Evolutionary conservation across 2,113 vertebrate species (phyloP).

Genomic region (Macroglossus sobrinus): DNA sequence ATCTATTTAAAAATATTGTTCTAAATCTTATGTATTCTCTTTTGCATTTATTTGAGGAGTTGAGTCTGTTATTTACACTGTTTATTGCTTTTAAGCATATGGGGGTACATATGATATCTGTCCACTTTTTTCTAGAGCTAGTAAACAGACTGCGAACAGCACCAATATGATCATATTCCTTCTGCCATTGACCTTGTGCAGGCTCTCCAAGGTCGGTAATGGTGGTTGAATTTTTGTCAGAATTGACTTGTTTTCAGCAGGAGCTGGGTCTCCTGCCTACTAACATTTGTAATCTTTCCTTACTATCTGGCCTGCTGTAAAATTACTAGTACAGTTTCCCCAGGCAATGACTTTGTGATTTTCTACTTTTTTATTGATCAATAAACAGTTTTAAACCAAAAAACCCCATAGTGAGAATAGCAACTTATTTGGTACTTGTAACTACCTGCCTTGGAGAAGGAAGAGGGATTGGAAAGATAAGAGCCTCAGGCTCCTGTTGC

Average conservation of each 20-base stretch:
- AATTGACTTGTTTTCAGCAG: constrained; percentile 68
- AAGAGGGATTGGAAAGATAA: constrained; percentile 22
- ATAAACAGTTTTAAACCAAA: constrained; percentile 80
- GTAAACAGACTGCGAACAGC: constrained; percentile 55
- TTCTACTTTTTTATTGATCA: constrained; percentile 81
- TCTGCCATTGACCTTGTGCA: constrained; percentile 50
- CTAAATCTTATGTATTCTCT: constrained; percentile 12
- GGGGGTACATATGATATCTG: constrained; percentile 63
- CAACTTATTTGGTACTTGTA: constrained; percentile 68
- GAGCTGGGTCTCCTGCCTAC: constrained; percentile 60
- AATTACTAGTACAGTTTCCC: constrained; percentile 80
- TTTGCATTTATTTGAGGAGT: constrained; percentile 54
- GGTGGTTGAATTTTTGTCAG: constrained; percentile 64
- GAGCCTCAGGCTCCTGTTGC: constrained; percentile 41
- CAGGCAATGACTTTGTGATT: constrained; percentile 78
- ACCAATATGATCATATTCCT: background rate
- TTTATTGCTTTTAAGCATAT: constrained; percentile 74
- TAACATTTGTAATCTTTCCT: constrained; percentile 72
- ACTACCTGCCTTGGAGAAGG: constrained; percentile 38
- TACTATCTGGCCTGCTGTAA: constrained; percentile 75
- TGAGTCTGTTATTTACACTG: constrained; percentile 59
- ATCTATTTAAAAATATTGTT: constrained; percentile 56
- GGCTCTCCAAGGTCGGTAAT: constrained; percentile 39
- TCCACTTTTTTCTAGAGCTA: constrained; percentile 49
- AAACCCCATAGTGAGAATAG: constrained; percentile 72